These are phyloP conservation scores for Sitta carolinensis DNA, from an alignment of 2,797 vertebrate genomes.

Conservation along the genomic window DNA sequence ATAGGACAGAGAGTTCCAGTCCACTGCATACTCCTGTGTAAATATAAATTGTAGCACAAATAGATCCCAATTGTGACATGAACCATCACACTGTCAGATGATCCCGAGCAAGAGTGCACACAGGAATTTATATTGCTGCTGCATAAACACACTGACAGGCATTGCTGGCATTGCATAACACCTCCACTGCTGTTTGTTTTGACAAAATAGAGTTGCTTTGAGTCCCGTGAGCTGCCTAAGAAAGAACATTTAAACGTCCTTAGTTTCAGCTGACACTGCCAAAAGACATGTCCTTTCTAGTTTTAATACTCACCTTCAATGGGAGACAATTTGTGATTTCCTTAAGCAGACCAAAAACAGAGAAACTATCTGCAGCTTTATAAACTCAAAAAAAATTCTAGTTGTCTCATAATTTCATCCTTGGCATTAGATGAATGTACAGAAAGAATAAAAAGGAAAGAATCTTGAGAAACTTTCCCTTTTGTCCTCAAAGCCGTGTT, in stretches of 20 bases:
- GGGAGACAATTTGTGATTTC: background rate
- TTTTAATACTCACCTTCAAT: background rate
- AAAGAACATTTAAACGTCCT: background rate
- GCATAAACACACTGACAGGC: conserved; percentile 1
- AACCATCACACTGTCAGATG: background rate
- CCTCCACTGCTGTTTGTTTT: background rate
- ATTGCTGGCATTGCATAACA: conserved; percentile 24
- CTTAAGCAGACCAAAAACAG: background rate
- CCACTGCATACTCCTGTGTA: background rate
- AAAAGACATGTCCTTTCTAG: conserved; percentile 18
- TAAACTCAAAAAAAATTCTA: background rate
- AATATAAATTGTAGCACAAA: background rate
- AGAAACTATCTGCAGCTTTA: background rate
- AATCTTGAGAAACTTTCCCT: background rate
- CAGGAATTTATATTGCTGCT: conserved; percentile 40
- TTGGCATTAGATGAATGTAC: background rate
- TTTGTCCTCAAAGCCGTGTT: background rate
- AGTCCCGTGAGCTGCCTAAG: background rate
- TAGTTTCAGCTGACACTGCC: conserved; percentile 27
- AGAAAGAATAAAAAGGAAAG: background rate
- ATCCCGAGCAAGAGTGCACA: background rate
- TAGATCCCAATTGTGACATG: background rate
- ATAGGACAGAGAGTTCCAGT: background rate
- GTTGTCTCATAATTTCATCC: background rate
- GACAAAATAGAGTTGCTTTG: background rate